A percentile compares a stretch with the other conserved stretches of the same genome.
phyloP scores from a whole-genome alignment of 2,113 vertebrate species.

The Prolemur simus region DNA sequence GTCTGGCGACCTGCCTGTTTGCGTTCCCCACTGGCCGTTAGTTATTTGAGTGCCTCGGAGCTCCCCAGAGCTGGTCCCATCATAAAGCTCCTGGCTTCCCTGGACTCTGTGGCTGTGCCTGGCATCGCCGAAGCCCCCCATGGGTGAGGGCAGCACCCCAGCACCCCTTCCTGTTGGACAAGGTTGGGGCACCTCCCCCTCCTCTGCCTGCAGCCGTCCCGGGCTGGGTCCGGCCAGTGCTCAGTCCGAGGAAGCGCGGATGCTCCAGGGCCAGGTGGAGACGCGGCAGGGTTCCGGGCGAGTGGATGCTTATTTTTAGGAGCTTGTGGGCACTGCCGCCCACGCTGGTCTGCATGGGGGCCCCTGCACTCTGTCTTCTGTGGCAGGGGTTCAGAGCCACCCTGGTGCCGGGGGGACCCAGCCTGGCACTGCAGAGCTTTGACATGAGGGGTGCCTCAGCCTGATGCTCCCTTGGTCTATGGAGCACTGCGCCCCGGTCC shows the following conservation, averaged over 20 bases:
- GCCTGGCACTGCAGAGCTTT: not conserved
- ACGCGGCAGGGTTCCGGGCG: slow-evolving; percentile 50
- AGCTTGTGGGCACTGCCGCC: not conserved
- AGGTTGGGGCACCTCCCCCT: not conserved
- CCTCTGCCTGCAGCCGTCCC: fast-evolving
- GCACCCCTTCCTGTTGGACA: not conserved
- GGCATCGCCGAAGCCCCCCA: not conserved
- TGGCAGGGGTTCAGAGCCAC: not conserved
- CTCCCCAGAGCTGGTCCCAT: not conserved
- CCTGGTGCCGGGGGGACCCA: not conserved
- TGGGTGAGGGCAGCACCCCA: not conserved
- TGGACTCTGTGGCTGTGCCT: not conserved
- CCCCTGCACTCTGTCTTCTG: not conserved
- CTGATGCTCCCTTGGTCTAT: fast-evolving
- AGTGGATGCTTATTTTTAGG: slow-evolving; percentile 61
- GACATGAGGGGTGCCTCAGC: not conserved
- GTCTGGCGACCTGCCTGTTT: not conserved
- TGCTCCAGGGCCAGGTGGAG: slow-evolving; percentile 60
- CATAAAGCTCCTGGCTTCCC: not conserved
- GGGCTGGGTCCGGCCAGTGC: not conserved
- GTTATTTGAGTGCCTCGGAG: not conserved
- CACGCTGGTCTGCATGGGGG: not conserved
- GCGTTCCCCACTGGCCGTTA: not conserved
- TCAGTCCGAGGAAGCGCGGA: not conserved
- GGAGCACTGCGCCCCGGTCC: fast-evolving